Evolutionary conservation across 2,888 invertebrate genomes (phyloP), one percentile per base, ranked within the genome.

Genomic region (Spialia ferax): DNA sequence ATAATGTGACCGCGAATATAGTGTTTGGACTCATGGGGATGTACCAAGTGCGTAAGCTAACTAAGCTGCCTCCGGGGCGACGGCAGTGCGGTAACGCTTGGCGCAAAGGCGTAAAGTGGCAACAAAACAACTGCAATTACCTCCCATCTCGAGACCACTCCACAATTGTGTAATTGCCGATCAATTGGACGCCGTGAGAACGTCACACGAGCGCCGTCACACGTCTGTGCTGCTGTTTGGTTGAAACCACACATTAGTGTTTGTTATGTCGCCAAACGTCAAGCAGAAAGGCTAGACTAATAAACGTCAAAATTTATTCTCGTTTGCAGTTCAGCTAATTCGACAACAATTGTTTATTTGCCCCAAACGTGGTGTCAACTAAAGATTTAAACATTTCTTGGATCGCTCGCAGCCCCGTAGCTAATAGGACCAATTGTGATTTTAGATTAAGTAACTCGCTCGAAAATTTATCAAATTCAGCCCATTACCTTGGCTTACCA

Each of bases 121-220:
- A 77, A 79, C 77, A 54, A 62, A 52, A 62, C 62, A 54, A 52
- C 35, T 23, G 73, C 38, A 56, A 56, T 54, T 54, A 54, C 54
- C 26, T 20, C 54, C 54, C 65, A 65, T 50, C 32, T 35, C 65
- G 65, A 13, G 54, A 56, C 55, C 63, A 42, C 50, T 50, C 76
- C 76, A 69, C 86, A 87, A 90, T 90, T 89, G 86, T 84, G 81
- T 89, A 89, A 89, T 89, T 88, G 85, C 75, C 78, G 75, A 85
- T 85, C 84, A 85, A 84, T 82, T 84, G 84, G 66, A 45, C 73
- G 79, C 72, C 72, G 70, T 69, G 71, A 65, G 61, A 66, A 66
- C 66, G 42, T 54, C 66, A 52, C 66, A 54, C 62, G 26, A 62
- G 45, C 63, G 63, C n/a, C 48, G 64, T 64, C 64, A 45, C 64